Conservation (phyloP, 2,797 vertebrate species). For the Acestrorhynchus altus region DNA sequence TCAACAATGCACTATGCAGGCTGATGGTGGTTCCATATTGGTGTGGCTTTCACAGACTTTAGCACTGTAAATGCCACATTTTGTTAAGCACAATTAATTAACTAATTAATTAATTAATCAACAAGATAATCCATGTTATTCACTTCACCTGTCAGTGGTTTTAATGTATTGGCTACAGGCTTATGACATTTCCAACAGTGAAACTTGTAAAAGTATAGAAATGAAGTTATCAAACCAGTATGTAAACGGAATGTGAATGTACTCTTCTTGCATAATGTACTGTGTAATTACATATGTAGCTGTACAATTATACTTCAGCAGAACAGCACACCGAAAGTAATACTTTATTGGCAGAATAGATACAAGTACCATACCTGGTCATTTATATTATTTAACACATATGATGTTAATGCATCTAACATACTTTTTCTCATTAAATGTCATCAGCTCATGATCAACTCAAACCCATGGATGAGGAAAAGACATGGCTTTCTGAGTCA, state of each 20-base stretch:
- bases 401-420: constrained; percentile 15
- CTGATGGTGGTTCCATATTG: no score
- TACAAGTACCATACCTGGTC: background rate
- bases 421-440: constrained; percentile 10
- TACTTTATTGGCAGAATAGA: constrained; percentile 1
- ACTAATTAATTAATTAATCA: no score
- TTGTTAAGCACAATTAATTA: no score
- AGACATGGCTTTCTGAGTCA: constrained; percentile 24
- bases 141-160: no score
- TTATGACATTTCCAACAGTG: no score
- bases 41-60: no score
- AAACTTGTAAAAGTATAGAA: no score
- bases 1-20: no score
- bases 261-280: background rate
- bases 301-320: background rate
- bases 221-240: background rate
- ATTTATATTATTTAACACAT: constrained; percentile 29
- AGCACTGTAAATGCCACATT: no score
- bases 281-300: background rate
- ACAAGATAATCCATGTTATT: no score
- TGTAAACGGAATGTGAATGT: background rate
- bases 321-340: background rate
- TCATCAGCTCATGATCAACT: constrained; percentile 23
- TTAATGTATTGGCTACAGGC: no score
- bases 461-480: constrained; percentile 19